Percentiles rank a stretch among this genome's conserved stretches.
phyloP scores from a whole-genome alignment of 2,888 invertebrate species.

The Platypus cylindrus region DNA sequence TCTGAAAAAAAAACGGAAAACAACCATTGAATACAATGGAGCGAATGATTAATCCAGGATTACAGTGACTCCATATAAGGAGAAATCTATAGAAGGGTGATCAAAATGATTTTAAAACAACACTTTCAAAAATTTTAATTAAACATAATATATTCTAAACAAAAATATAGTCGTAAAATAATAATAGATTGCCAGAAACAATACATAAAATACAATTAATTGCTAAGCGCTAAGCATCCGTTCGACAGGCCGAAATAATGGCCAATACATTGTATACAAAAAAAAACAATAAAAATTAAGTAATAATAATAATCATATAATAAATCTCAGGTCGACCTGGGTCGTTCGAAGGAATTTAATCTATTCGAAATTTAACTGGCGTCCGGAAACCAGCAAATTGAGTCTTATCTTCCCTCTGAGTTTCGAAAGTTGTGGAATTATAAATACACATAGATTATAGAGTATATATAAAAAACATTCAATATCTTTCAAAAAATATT shows the following conservation, averaged over 20 bases:
- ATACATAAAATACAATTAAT: slow-evolving; percentile 8
- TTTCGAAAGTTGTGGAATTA: slow-evolving; percentile 14
- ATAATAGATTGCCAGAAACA: slow-evolving; percentile 12
- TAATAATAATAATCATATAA: no score
- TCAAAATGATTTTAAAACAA: neutral
- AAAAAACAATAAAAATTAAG: slow-evolving; percentile 26
- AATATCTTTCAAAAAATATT: slow-evolving; percentile 16
- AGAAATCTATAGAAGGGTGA: no score
- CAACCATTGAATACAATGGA: no score
- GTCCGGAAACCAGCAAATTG: slow-evolving; percentile 23
- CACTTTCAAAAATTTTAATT: neutral
- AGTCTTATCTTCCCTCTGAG: slow-evolving; percentile 23
- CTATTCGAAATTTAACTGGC: slow-evolving; percentile 9
- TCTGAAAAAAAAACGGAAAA: no score
- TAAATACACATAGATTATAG: no score
- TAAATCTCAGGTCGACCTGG: slow-evolving; percentile 30
- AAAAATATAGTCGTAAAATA: slow-evolving; percentile 14
- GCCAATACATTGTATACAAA: slow-evolving; percentile 35
- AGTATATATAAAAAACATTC: slow-evolving; percentile 14
- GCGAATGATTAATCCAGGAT: no score
- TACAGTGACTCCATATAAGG: no score
- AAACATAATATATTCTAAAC: slow-evolving; percentile 6
- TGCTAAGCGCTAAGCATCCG: slow-evolving; percentile 17
- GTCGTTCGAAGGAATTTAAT: slow-evolving; percentile 31
- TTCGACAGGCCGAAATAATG: slow-evolving; percentile 22